phyloP scores from a whole-genome alignment of 1,140 invertebrate genomes.

The Rhagoletis pomonella region DNA sequence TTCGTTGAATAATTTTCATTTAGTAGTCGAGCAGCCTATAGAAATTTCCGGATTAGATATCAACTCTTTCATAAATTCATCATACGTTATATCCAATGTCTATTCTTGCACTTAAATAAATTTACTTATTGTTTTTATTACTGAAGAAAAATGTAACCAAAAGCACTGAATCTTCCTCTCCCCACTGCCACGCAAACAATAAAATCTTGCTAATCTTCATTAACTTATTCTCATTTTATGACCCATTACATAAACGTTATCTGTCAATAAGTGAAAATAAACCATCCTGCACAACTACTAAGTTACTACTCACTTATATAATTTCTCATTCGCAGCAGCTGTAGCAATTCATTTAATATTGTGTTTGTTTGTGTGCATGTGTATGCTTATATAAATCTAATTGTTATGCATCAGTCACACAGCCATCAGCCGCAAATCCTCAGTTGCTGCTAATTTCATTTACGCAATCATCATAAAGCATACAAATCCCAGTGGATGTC shows the following conservation, averaged over 20 bases:
- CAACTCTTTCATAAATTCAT: too few species aligned
- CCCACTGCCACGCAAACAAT: neutral
- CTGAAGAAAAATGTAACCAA: too few species aligned
- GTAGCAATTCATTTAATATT: neutral
- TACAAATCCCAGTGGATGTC: neutral
- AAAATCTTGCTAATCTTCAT: neutral
- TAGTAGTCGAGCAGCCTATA: too few species aligned
- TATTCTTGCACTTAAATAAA: too few species aligned
- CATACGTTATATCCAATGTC: too few species aligned
- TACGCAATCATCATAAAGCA: constrained; percentile 44
- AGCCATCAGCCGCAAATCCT: constrained; percentile 27
- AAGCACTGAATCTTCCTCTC: too few species aligned
- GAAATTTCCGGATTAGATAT: too few species aligned
- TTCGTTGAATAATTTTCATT: too few species aligned
- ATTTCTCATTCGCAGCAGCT: constrained; percentile 1
- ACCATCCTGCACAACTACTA: neutral
- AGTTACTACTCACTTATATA: neutral
- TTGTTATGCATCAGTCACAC: constrained; percentile 31
- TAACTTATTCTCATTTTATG: neutral
- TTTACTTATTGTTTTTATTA: too few species aligned
- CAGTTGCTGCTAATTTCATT: constrained; percentile 44
- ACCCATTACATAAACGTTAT: neutral
- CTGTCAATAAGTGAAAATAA: constrained; percentile 1
- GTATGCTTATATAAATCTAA: neutral
- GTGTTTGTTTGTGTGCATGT: neutral